Base-by-base conservation (phyloP, 2,888 invertebrate species). In the Theretra japonica region DNA sequence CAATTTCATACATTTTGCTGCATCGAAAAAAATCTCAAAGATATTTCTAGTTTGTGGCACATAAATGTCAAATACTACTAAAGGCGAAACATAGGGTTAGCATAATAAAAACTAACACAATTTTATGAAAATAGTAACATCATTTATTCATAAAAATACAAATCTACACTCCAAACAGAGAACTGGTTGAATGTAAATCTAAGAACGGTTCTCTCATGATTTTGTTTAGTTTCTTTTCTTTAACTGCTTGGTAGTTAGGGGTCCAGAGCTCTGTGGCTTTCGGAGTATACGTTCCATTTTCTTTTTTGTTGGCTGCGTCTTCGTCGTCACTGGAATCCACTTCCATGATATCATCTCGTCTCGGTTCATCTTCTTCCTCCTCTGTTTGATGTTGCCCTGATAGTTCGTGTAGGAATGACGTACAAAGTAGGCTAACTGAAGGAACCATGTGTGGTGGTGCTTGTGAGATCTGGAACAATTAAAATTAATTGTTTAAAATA, bases 381-480 rank as follows among this genome's bases (percentile, higher is more conserved):
- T 86, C 84, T 0, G 73, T 58, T 71, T 84, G 79, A 68, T 88
- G 82, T 60, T 87, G 85, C 2, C 94, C 94, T 1, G 91, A 88
- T 56, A 94, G 83, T 30, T 91, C 88, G 80, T 92, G 89, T 5
- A 95, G 79, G 82, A 94, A 93, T 11, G 92, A 80, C 0, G 93
- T 89, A 81, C 90, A 91, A 8, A 95, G 82, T 0, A 92, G 82
- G 73, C 88, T 90, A 19, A 94, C 86, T 8, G 93, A 90, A 2
- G 95, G 94, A 15, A 94, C 82, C 91, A 94, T 94, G 78, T 95
- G 93, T 0, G 94, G 89, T 0, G 94, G 88, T 0, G 90, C 90
- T 4, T 92, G 87, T 30, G 94, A 77, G 69, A 94, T 90, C 95
- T 95, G 86, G 23, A 89, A 89, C 70, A 78, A 80, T 23, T 30